These are phyloP conservation scores for Dynastes maya DNA, from an alignment of 2,888 invertebrate genomes.

Conservation along the genomic window DNA sequence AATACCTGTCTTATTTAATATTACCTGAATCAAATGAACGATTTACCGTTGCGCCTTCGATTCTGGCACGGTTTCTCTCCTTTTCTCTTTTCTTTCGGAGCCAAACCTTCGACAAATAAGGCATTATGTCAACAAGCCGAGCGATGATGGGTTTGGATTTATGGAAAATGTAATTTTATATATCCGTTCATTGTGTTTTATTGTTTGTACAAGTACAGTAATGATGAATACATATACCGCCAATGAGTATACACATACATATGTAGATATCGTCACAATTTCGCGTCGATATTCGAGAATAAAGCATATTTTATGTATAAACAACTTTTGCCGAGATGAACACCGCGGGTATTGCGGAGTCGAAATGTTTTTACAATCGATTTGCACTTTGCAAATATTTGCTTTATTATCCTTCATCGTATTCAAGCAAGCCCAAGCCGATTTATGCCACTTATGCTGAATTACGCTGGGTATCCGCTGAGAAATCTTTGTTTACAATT, in stretches of 20 bases:
- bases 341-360: not conserved
- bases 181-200: conserved; percentile 45
- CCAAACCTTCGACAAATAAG: conserved; percentile 40
- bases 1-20: conserved; percentile 44
- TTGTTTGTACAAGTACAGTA: conserved; percentile 35
- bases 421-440: conserved; percentile 32
- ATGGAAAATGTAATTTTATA: conserved; percentile 45
- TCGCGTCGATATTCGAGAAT: conserved; percentile 29
- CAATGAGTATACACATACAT: not conserved
- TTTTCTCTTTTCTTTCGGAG: conserved; percentile 16
- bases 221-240: conserved; percentile 17
- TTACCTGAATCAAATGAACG: conserved; percentile 39
- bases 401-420: conserved; percentile 35
- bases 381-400: conserved; percentile 44
- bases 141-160: conserved; percentile 27
- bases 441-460: conserved; percentile 1
- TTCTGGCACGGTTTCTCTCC: conserved; percentile 1
- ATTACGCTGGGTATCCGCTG: not conserved
- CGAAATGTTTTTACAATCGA: conserved; percentile 32
- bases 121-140: conserved; percentile 30
- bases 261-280: conserved; percentile 26
- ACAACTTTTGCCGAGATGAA: conserved; percentile 9
- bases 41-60: conserved; percentile 36
- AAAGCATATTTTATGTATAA: conserved; percentile 32
- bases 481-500: conserved; percentile 37